A percentile compares a stretch with the other conserved stretches of the same genome.
These are phyloP conservation scores for Myotis findleyi DNA, from an alignment of 2,797 vertebrate species.

Conservation along the genomic window DNA sequence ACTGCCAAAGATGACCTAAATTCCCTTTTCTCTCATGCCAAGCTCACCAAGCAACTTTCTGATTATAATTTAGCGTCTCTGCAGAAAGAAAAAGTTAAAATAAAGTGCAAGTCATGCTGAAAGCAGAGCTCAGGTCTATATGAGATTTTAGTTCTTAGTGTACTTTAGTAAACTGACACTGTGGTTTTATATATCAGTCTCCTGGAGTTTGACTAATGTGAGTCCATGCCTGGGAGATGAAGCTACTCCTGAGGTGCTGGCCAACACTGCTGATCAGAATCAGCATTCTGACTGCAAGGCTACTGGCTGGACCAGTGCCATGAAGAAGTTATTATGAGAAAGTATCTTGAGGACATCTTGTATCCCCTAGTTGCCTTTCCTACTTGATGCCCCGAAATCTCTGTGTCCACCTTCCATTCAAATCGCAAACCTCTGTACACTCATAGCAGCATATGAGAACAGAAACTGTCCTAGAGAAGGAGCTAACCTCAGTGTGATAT, in stretches of 20 bases:
- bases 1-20: neutral
- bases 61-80: slow-evolving; percentile 50
- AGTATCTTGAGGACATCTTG: neutral
- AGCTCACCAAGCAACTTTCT: slow-evolving; percentile 18
- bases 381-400: neutral
- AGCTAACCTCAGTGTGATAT: neutral
- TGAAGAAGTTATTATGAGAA: neutral
- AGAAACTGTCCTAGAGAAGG: neutral
- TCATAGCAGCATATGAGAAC: accelerated
- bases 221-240: neutral
- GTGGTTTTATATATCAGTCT: neutral
- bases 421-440: neutral
- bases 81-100: neutral
- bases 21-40: neutral
- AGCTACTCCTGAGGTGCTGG: neutral
- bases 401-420: neutral
- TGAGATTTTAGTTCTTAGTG: neutral
- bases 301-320: neutral
- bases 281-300: neutral
- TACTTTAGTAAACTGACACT: neutral
- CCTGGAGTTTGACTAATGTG: neutral
- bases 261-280: neutral
- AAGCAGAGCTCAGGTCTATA: neutral
- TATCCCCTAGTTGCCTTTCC: neutral
- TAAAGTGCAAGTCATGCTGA: slow-evolving; percentile 4